Percentiles rank a stretch among this genome's conserved stretches.
Evolutionary conservation across 2,113 vertebrate genomes (phyloP).

Genomic region (Tychaedon coryphoeus): DNA sequence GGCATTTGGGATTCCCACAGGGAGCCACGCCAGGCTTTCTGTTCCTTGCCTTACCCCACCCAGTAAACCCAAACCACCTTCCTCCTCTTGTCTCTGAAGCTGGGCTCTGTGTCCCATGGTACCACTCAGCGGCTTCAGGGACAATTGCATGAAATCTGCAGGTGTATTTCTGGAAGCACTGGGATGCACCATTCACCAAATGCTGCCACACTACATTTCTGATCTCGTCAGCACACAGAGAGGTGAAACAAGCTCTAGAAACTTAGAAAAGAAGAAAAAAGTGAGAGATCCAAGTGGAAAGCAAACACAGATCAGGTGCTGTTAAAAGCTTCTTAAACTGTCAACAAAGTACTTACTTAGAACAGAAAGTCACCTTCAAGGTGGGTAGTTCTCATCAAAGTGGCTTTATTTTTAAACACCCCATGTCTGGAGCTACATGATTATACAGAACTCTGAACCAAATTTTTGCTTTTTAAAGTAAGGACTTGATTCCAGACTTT

Average conservation of each 20-base stretch:
- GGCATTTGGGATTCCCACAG: not conserved
- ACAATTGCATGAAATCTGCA: not conserved
- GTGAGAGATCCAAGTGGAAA: not conserved
- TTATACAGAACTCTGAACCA: not conserved
- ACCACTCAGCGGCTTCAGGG: not conserved
- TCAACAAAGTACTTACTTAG: constrained; percentile 8
- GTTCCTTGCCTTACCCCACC: not conserved
- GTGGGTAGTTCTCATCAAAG: not conserved
- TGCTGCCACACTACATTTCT: not conserved
- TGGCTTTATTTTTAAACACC: not conserved
- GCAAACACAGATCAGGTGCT: not conserved
- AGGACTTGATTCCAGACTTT: constrained; percentile 10
- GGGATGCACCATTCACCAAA: not conserved
- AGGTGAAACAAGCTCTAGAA: not conserved
- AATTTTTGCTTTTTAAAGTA: constrained; percentile 23
- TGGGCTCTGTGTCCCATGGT: not conserved
- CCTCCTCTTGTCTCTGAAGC: not conserved
- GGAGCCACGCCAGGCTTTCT: not conserved
- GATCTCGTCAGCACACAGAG: not conserved
- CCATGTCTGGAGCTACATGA: not conserved
- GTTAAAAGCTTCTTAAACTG: constrained; percentile 3
- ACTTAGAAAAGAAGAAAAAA: not conserved
- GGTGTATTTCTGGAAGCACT: not conserved
- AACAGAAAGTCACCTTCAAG: not conserved
- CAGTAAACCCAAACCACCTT: not conserved